These are phyloP conservation scores for Rhinolophus sinicus DNA, from an alignment of 2,113 vertebrate genomes.

Conservation along the genomic window DNA sequence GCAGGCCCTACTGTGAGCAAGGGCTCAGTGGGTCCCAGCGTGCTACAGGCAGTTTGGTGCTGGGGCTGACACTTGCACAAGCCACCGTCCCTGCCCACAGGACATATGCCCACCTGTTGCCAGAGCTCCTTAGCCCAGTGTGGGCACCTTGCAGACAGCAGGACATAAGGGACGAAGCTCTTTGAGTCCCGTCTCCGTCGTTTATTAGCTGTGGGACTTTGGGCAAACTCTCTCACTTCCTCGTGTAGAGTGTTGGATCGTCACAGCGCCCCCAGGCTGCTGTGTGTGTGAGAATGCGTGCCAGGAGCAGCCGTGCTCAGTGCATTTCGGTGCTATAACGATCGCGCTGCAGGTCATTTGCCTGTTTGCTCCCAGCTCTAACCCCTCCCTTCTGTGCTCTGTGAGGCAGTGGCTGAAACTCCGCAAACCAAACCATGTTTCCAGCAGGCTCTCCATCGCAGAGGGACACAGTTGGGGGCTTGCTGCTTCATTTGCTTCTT, in stretches of 20 bases:
- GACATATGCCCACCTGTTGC: background rate
- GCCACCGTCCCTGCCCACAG: accelerated
- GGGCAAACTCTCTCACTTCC: background rate
- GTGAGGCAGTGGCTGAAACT: background rate
- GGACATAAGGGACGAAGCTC: accelerated
- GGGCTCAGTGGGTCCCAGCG: background rate
- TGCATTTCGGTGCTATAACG: background rate
- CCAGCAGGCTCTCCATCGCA: background rate
- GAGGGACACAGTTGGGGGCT: background rate
- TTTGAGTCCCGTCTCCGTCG: background rate
- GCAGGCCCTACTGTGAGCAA: background rate
- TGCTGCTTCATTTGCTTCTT: background rate
- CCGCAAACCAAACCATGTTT: background rate
- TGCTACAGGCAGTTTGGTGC: background rate
- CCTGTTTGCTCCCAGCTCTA: background rate
- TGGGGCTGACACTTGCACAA: too few relatives aligned
- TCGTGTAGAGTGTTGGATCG: background rate
- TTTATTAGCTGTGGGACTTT: background rate
- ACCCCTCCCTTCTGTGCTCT: background rate
- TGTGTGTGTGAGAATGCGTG: background rate
- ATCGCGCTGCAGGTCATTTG: background rate
- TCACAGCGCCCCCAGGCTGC: background rate
- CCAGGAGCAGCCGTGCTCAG: background rate
- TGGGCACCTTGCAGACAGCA: background rate
- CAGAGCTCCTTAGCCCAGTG: accelerated